These are phyloP conservation scores for Acrobasis repandana DNA, from an alignment of 2,888 invertebrate species.

Conservation along the genomic window DNA sequence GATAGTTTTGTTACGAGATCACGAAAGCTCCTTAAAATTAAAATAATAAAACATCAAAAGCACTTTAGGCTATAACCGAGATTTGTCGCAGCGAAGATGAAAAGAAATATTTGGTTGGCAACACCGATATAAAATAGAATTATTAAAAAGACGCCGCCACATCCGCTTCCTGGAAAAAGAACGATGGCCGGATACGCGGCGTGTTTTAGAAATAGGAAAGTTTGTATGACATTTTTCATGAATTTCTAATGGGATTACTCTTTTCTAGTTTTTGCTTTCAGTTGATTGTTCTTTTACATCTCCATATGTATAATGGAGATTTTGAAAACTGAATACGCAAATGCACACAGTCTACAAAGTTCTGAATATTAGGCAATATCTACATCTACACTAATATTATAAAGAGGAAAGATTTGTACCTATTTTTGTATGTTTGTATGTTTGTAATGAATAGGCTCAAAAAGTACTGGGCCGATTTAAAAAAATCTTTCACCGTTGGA, in stretches of 20 bases:
- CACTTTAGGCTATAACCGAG: constrained; percentile 32
- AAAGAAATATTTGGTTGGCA: constrained; percentile 32
- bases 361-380: no score
- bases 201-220: constrained; percentile 12
- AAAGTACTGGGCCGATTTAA: no score
- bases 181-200: constrained; percentile 13
- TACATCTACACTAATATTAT: no score
- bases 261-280: no score
- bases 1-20: background rate
- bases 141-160: constrained; percentile 32
- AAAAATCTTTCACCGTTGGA: no score
- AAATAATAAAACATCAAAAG: constrained; percentile 31
- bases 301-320: no score
- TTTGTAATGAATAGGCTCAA: no score
- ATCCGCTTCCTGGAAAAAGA: constrained; percentile 31
- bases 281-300: no score
- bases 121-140: constrained; percentile 32
- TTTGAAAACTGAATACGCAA: no score
- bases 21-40: background rate
- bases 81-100: constrained; percentile 36
- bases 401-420: no score
- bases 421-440: no score
- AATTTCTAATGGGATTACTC: background rate
- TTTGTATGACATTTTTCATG: constrained; percentile 5
- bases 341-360: no score